A percentile compares a stretch with the other conserved stretches of the same genome.
phyloP scores from a whole-genome alignment of 2,888 invertebrate genomes.

The Smittia sp. region DNA sequence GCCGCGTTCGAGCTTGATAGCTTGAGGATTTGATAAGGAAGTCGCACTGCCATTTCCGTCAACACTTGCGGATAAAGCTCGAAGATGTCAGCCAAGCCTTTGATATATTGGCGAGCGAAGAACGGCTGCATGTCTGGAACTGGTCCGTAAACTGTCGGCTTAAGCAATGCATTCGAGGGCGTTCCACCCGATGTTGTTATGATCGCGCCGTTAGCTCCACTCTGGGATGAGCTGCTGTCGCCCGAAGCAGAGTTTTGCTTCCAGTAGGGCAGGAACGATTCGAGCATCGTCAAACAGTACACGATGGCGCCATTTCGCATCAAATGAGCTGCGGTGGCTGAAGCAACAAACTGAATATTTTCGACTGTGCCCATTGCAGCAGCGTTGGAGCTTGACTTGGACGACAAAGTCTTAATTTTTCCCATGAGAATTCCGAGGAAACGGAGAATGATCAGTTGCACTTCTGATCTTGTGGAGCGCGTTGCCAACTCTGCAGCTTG shows the following conservation, averaged over 20 bases:
- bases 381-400: constrained; percentile 52
- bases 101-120: constrained; percentile 85
- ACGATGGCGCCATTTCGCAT: constrained; percentile 68
- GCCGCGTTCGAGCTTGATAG: constrained; percentile 47
- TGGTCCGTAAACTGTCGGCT: constrained; percentile 75
- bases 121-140: constrained; percentile 95
- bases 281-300: constrained; percentile 69
- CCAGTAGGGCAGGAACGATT: constrained; percentile 75
- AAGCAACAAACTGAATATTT: constrained; percentile 62
- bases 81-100: constrained; percentile 87
- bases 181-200: constrained; percentile 49
- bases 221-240: constrained; percentile 46
- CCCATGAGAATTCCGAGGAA: constrained; percentile 67
- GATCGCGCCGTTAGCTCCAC: constrained; percentile 41
- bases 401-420: constrained; percentile 51
- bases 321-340: constrained; percentile 67
- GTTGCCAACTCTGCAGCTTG: constrained; percentile 49
- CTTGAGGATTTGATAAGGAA: constrained; percentile 82
- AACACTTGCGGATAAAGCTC: constrained; percentile 91
- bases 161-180: constrained; percentile 65
- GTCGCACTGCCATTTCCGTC: constrained; percentile 88
- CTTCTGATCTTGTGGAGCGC: constrained; percentile 74
- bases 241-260: constrained; percentile 57
- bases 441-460: constrained; percentile 83
- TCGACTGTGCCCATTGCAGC: constrained; percentile 57